Conservation (phyloP, 2,797 vertebrate genomes). For the Falco novaeseelandiae region DNA sequence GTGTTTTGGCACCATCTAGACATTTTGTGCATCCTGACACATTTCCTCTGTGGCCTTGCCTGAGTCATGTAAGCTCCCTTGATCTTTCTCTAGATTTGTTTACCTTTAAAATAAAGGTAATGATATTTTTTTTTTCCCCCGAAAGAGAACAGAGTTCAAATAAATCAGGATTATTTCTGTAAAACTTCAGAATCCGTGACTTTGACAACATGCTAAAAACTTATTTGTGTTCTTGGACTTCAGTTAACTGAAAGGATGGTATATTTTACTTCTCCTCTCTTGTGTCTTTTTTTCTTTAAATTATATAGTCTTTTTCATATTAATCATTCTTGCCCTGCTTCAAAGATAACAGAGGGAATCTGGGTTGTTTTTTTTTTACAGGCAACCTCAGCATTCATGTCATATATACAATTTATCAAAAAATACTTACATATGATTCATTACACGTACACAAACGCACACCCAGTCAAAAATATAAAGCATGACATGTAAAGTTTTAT, state of each 20-base stretch:
- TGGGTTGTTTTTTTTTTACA: neutral
- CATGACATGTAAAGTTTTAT: accelerated
- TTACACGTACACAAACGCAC: neutral
- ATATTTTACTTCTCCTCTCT: neutral
- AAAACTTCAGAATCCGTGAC: neutral
- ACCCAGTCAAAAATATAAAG: neutral
- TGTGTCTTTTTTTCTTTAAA: neutral
- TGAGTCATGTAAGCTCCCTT: neutral
- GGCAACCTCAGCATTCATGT: neutral
- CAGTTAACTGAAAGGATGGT: neutral
- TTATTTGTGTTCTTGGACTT: neutral
- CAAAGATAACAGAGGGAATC: neutral
- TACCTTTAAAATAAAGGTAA: neutral
- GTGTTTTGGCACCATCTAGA: neutral
- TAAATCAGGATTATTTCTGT: neutral
- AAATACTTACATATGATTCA: neutral
- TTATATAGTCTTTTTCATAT: neutral
- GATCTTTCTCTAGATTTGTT: neutral
- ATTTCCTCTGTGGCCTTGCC: neutral
- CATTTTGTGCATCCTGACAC: neutral
- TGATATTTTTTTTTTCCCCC: neutral
- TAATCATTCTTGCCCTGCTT: neutral
- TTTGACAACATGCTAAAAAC: neutral
- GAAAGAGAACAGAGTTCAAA: neutral
- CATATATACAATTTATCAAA: neutral